Conservation (phyloP, 2,113 vertebrate genomes). For the Gymnogyps californianus region DNA sequence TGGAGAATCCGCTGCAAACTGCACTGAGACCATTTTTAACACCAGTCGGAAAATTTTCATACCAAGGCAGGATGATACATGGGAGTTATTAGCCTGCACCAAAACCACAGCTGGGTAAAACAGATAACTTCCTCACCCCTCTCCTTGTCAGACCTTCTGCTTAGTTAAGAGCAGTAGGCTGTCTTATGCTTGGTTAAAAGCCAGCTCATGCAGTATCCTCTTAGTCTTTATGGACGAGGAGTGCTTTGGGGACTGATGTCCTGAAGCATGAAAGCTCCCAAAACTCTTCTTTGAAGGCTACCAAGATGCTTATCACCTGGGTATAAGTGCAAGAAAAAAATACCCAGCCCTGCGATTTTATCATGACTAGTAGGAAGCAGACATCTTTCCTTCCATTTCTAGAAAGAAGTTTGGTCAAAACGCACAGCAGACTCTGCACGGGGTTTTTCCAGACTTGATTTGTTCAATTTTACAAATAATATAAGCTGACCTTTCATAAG, state of each 20-base stretch:
- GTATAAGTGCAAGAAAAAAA: not conserved
- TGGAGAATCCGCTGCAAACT: constrained; percentile 16
- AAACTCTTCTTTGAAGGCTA: not conserved
- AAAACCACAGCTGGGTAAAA: constrained; percentile 75
- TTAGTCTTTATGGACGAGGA: not conserved
- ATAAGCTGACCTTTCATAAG: constrained; percentile 7
- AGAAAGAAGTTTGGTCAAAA: not conserved
- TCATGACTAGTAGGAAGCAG: not conserved
- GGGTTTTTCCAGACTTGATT: not conserved
- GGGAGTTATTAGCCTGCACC: constrained; percentile 77
- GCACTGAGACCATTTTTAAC: constrained; percentile 72
- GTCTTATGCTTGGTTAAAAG: constrained; percentile 21
- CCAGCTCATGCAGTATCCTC: not conserved
- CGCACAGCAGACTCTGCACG: not conserved
- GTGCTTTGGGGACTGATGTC: not conserved
- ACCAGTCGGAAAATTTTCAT: constrained; percentile 62
- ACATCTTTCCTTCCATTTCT: not conserved
- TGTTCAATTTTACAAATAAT: constrained; percentile 14
- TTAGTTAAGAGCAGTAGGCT: not conserved
- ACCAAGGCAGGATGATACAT: constrained; percentile 81
- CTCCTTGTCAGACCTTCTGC: constrained; percentile 18
- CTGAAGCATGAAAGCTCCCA: not conserved
- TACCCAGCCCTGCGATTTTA: not conserved
- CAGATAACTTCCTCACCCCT: constrained; percentile 71
- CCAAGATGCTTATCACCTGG: not conserved